A percentile compares a stretch with the other conserved stretches of the same genome.
These are phyloP conservation scores for Caerostris darwini DNA, from an alignment of 1,140 invertebrate genomes.

Conservation along the genomic window DNA sequence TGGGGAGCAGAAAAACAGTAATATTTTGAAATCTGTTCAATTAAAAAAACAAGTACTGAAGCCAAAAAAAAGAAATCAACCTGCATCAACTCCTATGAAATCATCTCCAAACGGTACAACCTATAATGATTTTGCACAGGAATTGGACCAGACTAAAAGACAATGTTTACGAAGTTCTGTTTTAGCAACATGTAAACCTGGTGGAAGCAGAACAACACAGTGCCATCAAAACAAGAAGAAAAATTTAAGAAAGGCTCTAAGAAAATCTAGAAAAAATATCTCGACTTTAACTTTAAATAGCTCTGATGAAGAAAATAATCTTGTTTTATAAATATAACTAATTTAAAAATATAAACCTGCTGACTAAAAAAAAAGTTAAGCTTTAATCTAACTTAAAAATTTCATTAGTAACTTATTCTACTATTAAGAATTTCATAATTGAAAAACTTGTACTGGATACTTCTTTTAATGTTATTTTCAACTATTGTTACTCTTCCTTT, in stretches of 20 bases:
- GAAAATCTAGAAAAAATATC: constrained; percentile 36
- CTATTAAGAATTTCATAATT: no score
- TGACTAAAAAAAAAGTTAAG: no score
- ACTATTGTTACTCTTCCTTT: no score
- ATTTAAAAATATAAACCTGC: no score
- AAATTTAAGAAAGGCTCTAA: constrained; percentile 48
- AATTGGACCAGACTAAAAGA: constrained; percentile 44
- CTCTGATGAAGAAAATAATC: no score
- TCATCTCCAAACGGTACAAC: constrained; percentile 21
- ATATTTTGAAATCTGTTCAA: background rate
- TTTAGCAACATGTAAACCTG: constrained; percentile 16
- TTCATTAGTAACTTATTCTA: no score
- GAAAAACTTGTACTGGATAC: no score
- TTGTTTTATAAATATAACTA: no score
- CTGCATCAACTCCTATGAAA: background rate
- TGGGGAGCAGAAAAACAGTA: no score
- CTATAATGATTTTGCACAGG: constrained; percentile 25
- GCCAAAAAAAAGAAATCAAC: background rate
- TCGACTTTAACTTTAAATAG: background rate
- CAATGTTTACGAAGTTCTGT: constrained; percentile 55
- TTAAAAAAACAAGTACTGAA: background rate
- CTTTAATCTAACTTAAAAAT: no score
- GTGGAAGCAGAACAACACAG: background rate
- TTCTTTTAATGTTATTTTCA: no score
- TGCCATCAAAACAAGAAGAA: constrained; percentile 7